Evolutionary conservation across 2,888 invertebrate species (phyloP), one percentile per base, ranked within the genome.

Genomic region (Bellardia pandia): DNA sequence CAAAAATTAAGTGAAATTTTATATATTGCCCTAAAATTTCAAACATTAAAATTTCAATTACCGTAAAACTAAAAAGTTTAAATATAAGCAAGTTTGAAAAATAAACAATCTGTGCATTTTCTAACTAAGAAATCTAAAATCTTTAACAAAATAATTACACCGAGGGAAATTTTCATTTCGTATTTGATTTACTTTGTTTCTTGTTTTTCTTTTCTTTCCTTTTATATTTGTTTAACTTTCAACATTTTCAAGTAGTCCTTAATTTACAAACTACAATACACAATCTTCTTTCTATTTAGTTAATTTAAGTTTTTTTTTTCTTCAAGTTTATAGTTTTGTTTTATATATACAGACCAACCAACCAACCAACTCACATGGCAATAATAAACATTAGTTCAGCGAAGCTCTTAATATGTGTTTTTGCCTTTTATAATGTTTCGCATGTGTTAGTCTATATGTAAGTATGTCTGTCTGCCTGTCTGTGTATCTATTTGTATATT

Each of bases 241-340:
- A 85, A 75, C 23, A 80, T 85, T 74, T 60, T 80, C 60, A 80
- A 85, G 85, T 71, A 69, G 79, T 85, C 30, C 85, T 85, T 85
- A 85, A 85, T 85, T 85, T 80, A 85, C 56, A 75, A 76, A 85
- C 79, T 79, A 79, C 68, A 85, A 79, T 71, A 33, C 62, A 76
- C 53, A 76, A 76, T 71, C 71, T 71, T 62, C 33, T 56, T 53
- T 69, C 62, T 79, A 80, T 85, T 85, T 80, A 85, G 85, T 85
- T 85, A 85, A 85, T 85, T 85, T 85, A 75, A 80, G 75, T 68
- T 74, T 58, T 53, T 42, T 23, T 76, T 48, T 42, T 16, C 11
- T 68, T 42, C 2, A 78, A 78, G 48, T 66, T 74, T 76, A 13
- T 30, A 37, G 45, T 40, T 60, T 37, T 37, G 5, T 40, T 23